Conservation (phyloP, 2,888 invertebrate species). For the Sisyra terminalis region DNA sequence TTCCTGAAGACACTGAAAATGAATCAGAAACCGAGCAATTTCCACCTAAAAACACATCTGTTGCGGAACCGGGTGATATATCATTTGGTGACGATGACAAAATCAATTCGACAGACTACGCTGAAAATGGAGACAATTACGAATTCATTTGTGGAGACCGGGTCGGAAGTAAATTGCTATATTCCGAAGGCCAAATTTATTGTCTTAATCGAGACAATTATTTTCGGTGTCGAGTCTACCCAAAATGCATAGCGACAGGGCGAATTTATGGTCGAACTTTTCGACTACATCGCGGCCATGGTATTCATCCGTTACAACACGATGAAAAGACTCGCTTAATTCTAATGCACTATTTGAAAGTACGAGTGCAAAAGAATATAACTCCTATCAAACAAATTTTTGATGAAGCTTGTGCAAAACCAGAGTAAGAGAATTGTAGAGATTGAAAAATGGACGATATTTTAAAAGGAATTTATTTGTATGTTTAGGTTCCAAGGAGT, state of each 20-base stretch:
- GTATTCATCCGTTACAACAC: conserved; percentile 1
- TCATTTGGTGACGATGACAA: too few relatives aligned
- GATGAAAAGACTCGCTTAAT: conserved; percentile 6
- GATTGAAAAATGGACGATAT: neutral
- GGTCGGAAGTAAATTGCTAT: conserved; percentile 6
- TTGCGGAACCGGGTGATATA: too few relatives aligned
- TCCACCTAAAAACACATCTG: too few relatives aligned
- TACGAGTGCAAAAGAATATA: neutral
- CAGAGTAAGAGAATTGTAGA: conserved; percentile 6
- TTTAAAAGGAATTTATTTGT: conserved; percentile 2
- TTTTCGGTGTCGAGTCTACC: conserved; percentile 8
- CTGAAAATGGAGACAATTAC: conserved; percentile 4
- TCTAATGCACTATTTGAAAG: conserved; percentile 5
- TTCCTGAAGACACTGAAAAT: neutral
- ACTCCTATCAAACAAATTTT: conserved; percentile 5
- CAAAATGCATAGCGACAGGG: conserved; percentile 8
- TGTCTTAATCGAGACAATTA: conserved; percentile 7
- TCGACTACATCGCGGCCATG: conserved; percentile 6
- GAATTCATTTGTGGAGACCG: conserved; percentile 5
- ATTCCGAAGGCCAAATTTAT: conserved; percentile 6
- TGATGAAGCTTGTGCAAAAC: conserved; percentile 6
- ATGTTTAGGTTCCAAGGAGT: conserved; percentile 1
- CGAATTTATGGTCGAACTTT: conserved; percentile 4
- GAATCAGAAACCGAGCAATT: neutral
- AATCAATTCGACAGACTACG: too few relatives aligned